Evolutionary conservation across 2,797 vertebrate genomes (phyloP), one percentile per base, ranked within the genome.

Genomic region (Chelon auratus): DNA sequence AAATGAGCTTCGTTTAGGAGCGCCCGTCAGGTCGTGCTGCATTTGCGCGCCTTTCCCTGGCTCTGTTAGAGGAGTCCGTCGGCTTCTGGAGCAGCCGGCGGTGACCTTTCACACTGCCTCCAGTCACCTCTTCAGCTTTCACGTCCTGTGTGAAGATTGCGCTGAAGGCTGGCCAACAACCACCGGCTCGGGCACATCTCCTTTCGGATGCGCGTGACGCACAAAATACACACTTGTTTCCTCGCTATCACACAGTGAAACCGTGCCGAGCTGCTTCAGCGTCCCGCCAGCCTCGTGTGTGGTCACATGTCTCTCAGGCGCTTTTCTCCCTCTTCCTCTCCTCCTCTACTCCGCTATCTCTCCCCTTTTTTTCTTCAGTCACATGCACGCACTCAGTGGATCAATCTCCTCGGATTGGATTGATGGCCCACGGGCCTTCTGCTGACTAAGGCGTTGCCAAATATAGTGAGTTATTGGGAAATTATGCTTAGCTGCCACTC

Each of bases 381-480:
- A 70, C 81, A 85, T 71, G 73, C 77, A 84, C n/a, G n/a, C 79
- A 77, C 75, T 80, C 59, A 24, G 62, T 58, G 64, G 87, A 93
- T 93, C 91, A 91, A 88, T 93, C 87, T 90, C 45, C 76, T 43
- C 14, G 26, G 82, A 90, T 92, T 86, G 83, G 87, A 93, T 91
- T 90, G 87, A 90, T 93, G 82, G 88, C 84, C 84, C 1, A 37
- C 68, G 57, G 77, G 78, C 68, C 78, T 82, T 91, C 78, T 92
- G 92, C 93, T 93, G 92, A 95, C 86, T 93, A 86, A 91, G 90
- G 81, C 67, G 20, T 83, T 83, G 79, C 82, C 86, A 87, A 90
- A 92, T 89, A 87, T 86, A 66, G 73, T 83, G 86, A 92, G 86
- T 84, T 89, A 91, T 86, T 83, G 87, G 80, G 67, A 84, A 90